These are phyloP conservation scores for Camponotus fellah DNA, from an alignment of 2,888 invertebrate genomes.

Conservation along the genomic window DNA sequence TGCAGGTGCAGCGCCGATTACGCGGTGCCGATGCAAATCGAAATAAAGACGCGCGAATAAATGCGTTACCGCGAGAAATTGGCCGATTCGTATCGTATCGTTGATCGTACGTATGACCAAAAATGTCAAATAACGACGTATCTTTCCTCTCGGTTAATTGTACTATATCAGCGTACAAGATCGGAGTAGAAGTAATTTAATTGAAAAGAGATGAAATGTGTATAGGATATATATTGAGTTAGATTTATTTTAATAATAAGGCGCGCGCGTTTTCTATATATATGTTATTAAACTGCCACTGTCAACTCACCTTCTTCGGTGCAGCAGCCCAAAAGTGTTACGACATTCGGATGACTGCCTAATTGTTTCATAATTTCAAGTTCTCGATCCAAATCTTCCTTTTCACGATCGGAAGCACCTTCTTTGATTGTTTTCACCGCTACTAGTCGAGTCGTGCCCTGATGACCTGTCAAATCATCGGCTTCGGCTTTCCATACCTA, in stretches of 20 bases:
- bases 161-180: background rate
- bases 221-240: background rate
- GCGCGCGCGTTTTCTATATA: background rate
- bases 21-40: constrained; percentile 27
- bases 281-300: too few relatives aligned
- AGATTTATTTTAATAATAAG: background rate
- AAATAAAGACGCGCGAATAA: constrained; percentile 1
- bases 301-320: constrained; percentile 91
- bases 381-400: constrained; percentile 91
- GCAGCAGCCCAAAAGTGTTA: constrained; percentile 93
- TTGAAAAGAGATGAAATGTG: background rate
- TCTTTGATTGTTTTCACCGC: constrained; percentile 95
- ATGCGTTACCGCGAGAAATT: constrained; percentile 38
- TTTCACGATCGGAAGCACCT: constrained; percentile 92
- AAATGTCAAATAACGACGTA: constrained; percentile 4
- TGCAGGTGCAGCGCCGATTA: constrained; percentile 12
- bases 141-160: background rate
- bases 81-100: constrained; percentile 15
- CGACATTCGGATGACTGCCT: constrained; percentile 94
- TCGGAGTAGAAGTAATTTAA: constrained; percentile 21
- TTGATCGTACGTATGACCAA: constrained; percentile 1
- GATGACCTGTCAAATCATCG: constrained; percentile 92
- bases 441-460: constrained; percentile 92
- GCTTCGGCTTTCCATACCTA: constrained; percentile 95
- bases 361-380: constrained; percentile 94